Evolutionary conservation across 2,113 vertebrate genomes (phyloP), one percentile per base, ranked within the genome.

Genomic region (Halcyon malimbica): DNA sequence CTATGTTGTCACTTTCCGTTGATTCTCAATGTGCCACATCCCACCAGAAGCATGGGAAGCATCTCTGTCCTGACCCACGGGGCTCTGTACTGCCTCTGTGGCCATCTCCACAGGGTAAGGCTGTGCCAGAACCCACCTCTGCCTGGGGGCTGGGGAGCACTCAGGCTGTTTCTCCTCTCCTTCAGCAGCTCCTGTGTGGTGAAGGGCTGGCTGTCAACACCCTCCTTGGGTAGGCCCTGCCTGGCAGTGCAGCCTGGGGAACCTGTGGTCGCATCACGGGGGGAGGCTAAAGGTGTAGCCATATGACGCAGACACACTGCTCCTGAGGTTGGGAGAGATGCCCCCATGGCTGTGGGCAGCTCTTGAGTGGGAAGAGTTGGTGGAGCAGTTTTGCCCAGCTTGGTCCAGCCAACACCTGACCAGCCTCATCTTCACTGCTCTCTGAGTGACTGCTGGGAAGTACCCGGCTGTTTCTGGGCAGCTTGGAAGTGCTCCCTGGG

Each of bases 191-290:
- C 28, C 54, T 3, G 8, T 16, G 16, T 5, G 1, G 10, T 28
- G 79, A 82, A 69, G 35, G n/a, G 57, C 16, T 24, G 18, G 18
- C 62, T 41, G 26, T 59, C 79, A 48, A 10, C 10, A 2, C 5
- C 1, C n/a, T 69, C 20, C 53, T 12, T 33, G 33, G 53, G n/a
- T 39, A 82, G 48, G 53, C 16, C 53, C 53, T 37, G 37, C 29
- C 77, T 42, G 77, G 37, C 18, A 9, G 17, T 10, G 24, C 77
- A 79, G 77, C 50, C 62, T 46, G 41, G n/a, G 16, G 6, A 7
- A 5, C 6, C 33, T 6, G 0, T 29, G 39, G 11, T 54, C 24
- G 17, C 24, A 10, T 16, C 24, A 35, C 1, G 56, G 5, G 33
- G 17, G 26, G 48, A 53, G 11, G 60, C 37, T 64, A 10, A 23